Conservation (phyloP, 64 coral and sea anemone species). For the Montipora cactus region DNA sequence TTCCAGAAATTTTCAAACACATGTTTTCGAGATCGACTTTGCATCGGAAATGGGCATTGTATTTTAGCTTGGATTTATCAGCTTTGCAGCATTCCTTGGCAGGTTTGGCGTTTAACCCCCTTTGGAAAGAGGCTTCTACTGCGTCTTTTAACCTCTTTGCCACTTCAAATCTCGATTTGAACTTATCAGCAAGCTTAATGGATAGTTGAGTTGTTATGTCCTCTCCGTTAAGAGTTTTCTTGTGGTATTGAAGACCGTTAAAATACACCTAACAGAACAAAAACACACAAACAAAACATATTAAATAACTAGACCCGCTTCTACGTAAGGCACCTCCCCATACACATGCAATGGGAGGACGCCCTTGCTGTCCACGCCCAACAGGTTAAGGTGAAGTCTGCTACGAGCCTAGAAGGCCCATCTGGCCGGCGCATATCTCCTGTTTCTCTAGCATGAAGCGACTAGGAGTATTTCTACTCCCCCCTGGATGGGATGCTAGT, state of each 20-base stretch:
- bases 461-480: too few relatives aligned
- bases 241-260: background rate
- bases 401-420: too few relatives aligned
- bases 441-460: too few relatives aligned
- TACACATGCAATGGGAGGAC: too few relatives aligned
- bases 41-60: conserved; percentile 15
- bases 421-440: too few relatives aligned
- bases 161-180: conserved; percentile 26
- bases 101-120: background rate
- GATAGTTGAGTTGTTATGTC: background rate
- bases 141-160: conserved; percentile 17
- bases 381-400: too few relatives aligned
- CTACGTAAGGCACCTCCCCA: too few relatives aligned
- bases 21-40: conserved; percentile 17
- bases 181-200: conserved; percentile 26
- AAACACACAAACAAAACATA: too few relatives aligned
- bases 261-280: background rate
- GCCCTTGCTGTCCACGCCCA: too few relatives aligned
- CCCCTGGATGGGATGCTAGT: too few relatives aligned
- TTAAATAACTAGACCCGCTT: too few relatives aligned
- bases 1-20: conserved; percentile 16
- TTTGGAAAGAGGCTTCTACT: conserved; percentile 31
- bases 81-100: conserved; percentile 52
- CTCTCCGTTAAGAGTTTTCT: background rate
- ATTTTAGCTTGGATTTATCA: background rate